Conservation (phyloP, 2,797 vertebrate species). For the Myripristis jacobus region DNA sequence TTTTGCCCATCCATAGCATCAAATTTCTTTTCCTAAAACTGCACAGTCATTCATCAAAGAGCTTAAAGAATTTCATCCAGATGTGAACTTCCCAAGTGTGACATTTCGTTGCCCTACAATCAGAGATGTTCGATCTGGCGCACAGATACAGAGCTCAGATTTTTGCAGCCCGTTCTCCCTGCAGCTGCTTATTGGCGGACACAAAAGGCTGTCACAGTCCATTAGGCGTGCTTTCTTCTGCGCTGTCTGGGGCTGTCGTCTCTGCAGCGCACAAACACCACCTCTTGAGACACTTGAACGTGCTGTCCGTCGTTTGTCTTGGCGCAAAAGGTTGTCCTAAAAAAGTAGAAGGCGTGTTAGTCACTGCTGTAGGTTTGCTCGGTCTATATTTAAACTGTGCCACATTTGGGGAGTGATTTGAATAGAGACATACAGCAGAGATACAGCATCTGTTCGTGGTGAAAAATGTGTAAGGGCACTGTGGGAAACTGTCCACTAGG, state of each 20-base stretch:
- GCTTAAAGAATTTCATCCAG: not conserved
- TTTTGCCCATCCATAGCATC: not conserved
- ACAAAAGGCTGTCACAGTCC: not conserved
- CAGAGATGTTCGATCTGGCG: constrained; percentile 4
- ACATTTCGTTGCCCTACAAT: not conserved
- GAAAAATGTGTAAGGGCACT: not conserved
- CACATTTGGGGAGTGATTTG: not conserved
- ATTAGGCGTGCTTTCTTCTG: constrained; percentile 47
- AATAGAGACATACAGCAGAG: not conserved
- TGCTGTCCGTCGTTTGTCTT: constrained; percentile 80
- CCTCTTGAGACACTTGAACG: constrained; percentile 85
- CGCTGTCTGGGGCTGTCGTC: constrained; percentile 41
- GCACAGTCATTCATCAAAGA: not conserved
- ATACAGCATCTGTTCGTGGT: not conserved
- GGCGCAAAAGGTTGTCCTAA: constrained; percentile 89
- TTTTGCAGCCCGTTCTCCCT: not conserved
- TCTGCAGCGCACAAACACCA: constrained; percentile 89
- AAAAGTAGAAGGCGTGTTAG: constrained; percentile 33
- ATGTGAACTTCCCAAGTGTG: not conserved
- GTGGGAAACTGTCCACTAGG: constrained; percentile 62
- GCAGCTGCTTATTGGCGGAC: not conserved
- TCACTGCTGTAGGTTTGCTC: not conserved
- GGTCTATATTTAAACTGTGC: not conserved
- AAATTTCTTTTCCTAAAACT: constrained; percentile 21
- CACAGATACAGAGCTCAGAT: not conserved